These are phyloP conservation scores for Gambelia wislizenii DNA, from an alignment of 2,797 vertebrate genomes.

Conservation along the genomic window DNA sequence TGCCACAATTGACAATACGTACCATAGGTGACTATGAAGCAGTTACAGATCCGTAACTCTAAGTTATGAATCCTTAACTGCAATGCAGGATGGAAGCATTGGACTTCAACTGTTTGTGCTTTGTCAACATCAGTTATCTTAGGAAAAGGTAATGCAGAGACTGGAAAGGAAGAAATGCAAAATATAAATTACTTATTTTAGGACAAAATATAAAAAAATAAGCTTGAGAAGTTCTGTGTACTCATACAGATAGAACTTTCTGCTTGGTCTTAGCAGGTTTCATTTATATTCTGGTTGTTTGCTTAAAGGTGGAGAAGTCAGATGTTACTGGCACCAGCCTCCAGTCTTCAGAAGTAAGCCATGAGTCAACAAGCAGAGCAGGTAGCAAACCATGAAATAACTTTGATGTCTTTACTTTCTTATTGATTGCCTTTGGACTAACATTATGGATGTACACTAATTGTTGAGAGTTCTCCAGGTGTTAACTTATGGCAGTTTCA, in stretches of 20 bases:
- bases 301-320: constrained; percentile 46
- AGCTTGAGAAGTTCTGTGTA: background rate
- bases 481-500: background rate
- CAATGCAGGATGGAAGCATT: too few species aligned
- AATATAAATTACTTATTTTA: background rate
- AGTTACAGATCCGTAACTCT: too few species aligned
- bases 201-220: constrained; percentile 14
- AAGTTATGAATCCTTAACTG: too few species aligned
- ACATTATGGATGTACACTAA: background rate
- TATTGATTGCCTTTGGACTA: background rate
- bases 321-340: constrained; percentile 32
- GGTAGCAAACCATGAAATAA: constrained; percentile 60
- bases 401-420: background rate
- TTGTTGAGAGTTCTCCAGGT: background rate
- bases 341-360: constrained; percentile 56
- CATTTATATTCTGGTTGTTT: constrained; percentile 35
- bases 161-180: background rate
- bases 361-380: constrained; percentile 64
- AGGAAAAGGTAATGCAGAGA: background rate
- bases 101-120: background rate
- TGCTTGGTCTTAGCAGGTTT: background rate
- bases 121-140: background rate
- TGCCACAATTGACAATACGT: too few species aligned
- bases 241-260: background rate
- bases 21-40: too few species aligned